phyloP scores from a whole-genome alignment of 2,113 vertebrate species.

The Bombycilla garrulus region DNA sequence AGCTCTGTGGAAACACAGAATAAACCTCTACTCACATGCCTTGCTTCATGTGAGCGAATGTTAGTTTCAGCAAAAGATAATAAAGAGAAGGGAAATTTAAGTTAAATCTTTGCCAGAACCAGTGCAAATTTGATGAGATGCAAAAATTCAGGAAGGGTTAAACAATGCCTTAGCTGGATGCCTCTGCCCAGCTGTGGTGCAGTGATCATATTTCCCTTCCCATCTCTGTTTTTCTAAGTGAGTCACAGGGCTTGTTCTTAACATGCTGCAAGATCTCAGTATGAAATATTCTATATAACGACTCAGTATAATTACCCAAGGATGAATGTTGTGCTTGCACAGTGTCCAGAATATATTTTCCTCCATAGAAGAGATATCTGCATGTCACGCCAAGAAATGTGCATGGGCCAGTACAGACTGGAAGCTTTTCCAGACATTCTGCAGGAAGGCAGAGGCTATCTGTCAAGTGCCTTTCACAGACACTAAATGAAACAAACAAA shows the following conservation, averaged over 20 bases:
- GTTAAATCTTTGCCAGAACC: not conserved
- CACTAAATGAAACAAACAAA: not conserved
- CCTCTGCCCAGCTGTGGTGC: not conserved
- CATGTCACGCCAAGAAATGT: accelerated
- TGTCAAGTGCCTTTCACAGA: not conserved
- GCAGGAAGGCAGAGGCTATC: not conserved
- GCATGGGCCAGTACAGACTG: not conserved
- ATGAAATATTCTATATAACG: not conserved
- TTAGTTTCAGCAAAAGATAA: not conserved
- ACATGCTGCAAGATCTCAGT: not conserved
- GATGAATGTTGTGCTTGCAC: not conserved
- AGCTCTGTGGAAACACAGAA: not conserved
- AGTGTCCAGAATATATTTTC: not conserved
- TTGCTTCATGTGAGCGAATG: not conserved
- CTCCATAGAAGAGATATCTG: accelerated
- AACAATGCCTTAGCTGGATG: not conserved
- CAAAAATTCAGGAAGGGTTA: not conserved
- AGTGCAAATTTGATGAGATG: not conserved
- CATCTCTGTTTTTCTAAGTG: not conserved
- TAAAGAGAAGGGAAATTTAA: not conserved
- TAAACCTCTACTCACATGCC: not conserved
- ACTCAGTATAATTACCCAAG: not conserved
- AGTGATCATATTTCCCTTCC: not conserved
- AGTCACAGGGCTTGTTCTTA: not conserved
- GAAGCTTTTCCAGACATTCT: not conserved